Evolutionary conservation across 2,888 invertebrate genomes (phyloP).

Genomic region (Lucinisca nassula): DNA sequence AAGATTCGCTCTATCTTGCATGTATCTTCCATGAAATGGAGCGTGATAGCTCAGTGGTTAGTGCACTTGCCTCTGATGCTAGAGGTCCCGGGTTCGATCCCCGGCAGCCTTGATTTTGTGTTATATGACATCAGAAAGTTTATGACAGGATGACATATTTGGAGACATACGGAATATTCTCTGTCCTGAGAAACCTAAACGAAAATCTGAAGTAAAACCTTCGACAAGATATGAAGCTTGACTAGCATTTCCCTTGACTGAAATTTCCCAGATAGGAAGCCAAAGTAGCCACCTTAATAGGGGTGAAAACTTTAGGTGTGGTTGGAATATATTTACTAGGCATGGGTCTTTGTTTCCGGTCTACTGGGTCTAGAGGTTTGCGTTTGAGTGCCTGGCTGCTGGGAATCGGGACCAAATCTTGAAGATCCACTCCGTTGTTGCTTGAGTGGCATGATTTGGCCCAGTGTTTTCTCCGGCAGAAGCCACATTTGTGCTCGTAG

Average conservation of each 20-base stretch:
- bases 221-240: conserved; percentile 2
- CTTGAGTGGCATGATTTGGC: background rate
- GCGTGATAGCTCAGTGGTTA: no score
- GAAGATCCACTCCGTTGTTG: background rate
- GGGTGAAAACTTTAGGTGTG: background rate
- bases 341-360: background rate
- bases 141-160: background rate
- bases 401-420: background rate
- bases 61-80: no score
- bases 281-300: background rate
- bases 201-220: conserved; percentile 2
- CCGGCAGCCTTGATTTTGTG: background rate
- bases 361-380: background rate
- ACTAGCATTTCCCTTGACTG: no score
- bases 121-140: background rate
- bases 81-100: no score
- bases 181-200: conserved; percentile 12
- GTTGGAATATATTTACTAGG: background rate
- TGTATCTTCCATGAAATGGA: no score
- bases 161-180: background rate
- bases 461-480: background rate
- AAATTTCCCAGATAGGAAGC: background rate
- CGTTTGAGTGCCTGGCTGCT: background rate
- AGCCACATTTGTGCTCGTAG: background rate
- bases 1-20: no score